These are phyloP conservation scores for Coelinius sp. DNA, from an alignment of 2,888 invertebrate genomes.

Conservation along the genomic window DNA sequence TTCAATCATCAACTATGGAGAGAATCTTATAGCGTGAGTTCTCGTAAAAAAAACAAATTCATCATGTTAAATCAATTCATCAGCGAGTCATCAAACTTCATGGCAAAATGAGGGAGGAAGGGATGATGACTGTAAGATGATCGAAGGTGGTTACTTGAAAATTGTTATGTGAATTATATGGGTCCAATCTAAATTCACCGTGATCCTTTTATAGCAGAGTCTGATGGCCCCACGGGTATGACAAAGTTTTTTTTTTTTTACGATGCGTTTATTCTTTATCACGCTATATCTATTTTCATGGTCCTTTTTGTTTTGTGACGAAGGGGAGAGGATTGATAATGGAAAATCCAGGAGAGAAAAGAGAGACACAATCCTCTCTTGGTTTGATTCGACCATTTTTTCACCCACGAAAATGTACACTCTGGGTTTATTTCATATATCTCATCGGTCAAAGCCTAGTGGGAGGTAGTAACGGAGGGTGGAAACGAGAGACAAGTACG, in stretches of 20 bases:
- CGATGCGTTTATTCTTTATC: neutral
- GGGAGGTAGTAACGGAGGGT: neutral
- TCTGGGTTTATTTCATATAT: neutral
- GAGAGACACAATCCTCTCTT: neutral
- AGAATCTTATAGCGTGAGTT: no score
- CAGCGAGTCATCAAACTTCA: neutral
- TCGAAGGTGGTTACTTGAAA: neutral
- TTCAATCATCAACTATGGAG: no score
- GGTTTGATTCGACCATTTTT: neutral
- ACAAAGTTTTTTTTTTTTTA: conserved; percentile 13
- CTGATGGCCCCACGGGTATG: neutral
- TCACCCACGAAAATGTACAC: neutral
- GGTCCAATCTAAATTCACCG: conserved; percentile 4
- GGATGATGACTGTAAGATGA: neutral
- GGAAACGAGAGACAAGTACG: neutral
- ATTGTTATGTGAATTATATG: conserved; percentile 8
- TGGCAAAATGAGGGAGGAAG: neutral
- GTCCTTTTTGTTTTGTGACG: neutral
- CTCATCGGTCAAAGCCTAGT: neutral
- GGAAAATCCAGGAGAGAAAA: neutral
- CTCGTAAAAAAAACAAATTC: neutral
- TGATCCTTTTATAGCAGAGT: neutral
- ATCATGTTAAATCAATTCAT: neutral
- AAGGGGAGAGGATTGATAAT: neutral
- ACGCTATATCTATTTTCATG: neutral